Evolutionary conservation across 2,113 vertebrate genomes (phyloP), one percentile per base, ranked within the genome.

Genomic region (Lynx canadensis): DNA sequence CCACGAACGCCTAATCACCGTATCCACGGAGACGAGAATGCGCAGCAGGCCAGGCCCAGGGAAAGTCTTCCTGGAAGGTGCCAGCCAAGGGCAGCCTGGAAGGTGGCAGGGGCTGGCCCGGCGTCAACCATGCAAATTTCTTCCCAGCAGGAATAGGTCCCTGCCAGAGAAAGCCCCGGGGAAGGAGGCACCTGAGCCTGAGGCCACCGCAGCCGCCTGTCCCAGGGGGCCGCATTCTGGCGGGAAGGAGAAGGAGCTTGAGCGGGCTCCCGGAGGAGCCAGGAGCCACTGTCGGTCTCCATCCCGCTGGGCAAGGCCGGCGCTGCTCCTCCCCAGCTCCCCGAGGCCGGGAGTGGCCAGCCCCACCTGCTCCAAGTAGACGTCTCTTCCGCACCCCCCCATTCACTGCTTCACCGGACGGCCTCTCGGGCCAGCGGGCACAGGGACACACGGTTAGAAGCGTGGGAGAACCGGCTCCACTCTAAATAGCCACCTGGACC

Each of bases 71-170:
- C 89, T 14, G 94, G 88, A 95, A 95, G 84, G 69, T 33, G 31
- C 11, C 55, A 71, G 60, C 15, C 45, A 63, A 60, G 60, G 31
- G 25, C 68, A 55, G 31, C 41, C 57, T 41, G 41, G 31, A 86
- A 16, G n/a, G 27, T 4, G 18, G 3, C 14, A 3, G 14, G 4
- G 25, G 36, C 52, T 81, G 85, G 55, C 84, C 41, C n/a, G 5
- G 11, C 33, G 27, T 76, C 81, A 71, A 29, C 29, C 89, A 86
- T n/a, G 21, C 60, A 91, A 89, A 97, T 63, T 25, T 76, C 73
- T 97, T 96, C 95, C 93, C 93, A 92, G 96, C 91, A 97, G 52
- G 83, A 91, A 94, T 41, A 81, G 50, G n/a, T 21, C 19, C 38
- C 2, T 41, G 21, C 45, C 65, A 25, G 45, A 68, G 90, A 95